Percentiles rank a stretch among this genome's conserved stretches.
Evolutionary conservation across 2,888 invertebrate genomes (phyloP).

Genomic region (Silvanus unidentatus): DNA sequence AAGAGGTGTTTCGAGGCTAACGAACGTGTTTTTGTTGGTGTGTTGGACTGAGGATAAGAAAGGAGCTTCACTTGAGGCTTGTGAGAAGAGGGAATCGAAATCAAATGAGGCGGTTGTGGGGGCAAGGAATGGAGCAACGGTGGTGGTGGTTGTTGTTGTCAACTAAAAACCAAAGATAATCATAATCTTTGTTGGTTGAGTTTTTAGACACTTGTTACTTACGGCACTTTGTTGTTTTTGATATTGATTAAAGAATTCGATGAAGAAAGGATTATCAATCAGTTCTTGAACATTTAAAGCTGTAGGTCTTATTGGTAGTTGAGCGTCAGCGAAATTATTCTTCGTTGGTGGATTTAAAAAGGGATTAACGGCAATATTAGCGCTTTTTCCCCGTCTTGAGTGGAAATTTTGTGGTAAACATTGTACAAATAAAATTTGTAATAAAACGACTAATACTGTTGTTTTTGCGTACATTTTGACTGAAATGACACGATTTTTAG

Average conservation of each 20-base stretch:
- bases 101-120: no score
- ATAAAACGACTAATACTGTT: not conserved
- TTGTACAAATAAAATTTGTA: not conserved
- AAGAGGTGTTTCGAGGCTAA: not conserved
- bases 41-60: not conserved
- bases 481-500: not conserved
- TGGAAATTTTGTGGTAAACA: no score
- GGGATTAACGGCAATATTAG: no score
- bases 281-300: constrained; percentile 1
- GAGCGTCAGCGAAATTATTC: not conserved
- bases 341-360: no score
- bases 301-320: not conserved
- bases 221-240: not conserved
- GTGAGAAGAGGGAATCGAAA: not conserved
- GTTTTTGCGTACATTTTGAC: constrained; percentile 5
- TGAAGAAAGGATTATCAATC: constrained; percentile 2
- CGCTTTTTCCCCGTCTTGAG: no score
- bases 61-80: not conserved
- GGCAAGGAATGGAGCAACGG: not conserved
- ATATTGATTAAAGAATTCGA: constrained; percentile 3
- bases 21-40: not conserved
- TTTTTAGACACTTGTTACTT: no score
- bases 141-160: not conserved
- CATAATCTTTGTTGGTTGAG: not conserved
- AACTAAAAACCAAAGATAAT: not conserved